Evolutionary conservation across 2,888 invertebrate species (phyloP), one percentile per base, ranked within the genome.

Genomic region (Chalcosyrphus nemorum): DNA sequence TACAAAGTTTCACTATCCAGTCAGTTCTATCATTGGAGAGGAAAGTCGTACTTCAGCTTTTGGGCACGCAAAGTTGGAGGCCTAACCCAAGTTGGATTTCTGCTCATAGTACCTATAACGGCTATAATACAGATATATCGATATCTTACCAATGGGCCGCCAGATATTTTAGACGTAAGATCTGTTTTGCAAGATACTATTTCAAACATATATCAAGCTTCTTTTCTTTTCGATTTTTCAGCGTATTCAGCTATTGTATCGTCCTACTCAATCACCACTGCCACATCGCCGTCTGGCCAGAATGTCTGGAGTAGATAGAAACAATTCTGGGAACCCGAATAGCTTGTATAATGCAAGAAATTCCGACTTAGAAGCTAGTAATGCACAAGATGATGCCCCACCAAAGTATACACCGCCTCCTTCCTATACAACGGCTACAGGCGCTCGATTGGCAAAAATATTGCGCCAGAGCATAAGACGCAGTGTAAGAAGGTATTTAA

Each of bases 371-470:
- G 87, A 87, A 81, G 81, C 86, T 2, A 86, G 88, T 89, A 17
- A 88, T 88, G 11, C 54, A 15, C 86, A 89, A 47, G 94, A 94
- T 88, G 97, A 97, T 92, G 96, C 97, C 1, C 97, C 97, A 2
- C 97, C 97, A 59, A 97, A 97, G 91, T 97, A 98, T 92, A 97
- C 97, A 0, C 97, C 98, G 0, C 98, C 98, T 1, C 97, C 97
- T 0, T 97, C 97, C 0, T 97, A 97, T 90, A 96, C 97, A 29
- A 97, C 97, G 3, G 97, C 97, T 0, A 97, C 97, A 0, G 97
- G 97, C 1, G 97, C 96, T 0, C 92, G 96, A 41, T 93, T 97
- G 75, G 95, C 95, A 4, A 95, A 95, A 89, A 92, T 95, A 88
- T 89, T 95, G 27, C 93, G 97, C 0, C 95, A 96, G 88, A 96